Evolutionary conservation across 1,140 invertebrate species (phyloP), one percentile per base, ranked within the genome.

Genomic region (Sitophilus oryzae): DNA sequence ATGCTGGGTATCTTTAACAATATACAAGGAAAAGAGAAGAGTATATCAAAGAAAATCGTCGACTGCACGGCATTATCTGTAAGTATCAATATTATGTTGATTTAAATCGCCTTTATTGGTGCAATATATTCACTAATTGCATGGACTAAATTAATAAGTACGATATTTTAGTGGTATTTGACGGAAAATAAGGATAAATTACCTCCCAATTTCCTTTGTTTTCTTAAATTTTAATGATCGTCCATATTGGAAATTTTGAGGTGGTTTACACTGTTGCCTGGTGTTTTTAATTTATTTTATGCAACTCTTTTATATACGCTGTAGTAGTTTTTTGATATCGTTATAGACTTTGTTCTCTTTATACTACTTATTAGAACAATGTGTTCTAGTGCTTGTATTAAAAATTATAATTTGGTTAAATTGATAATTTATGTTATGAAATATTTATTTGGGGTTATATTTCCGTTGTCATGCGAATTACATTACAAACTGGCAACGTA

Each of bases 1-100:
- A 75, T 76, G 64, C 63, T 76, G 45, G 77, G 77, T 36, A 77
- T 81, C 55, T 81, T 79, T 65, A 76, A 76, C 56, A 69, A 70
- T 42, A 65, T 69, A 44, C 66, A 68, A 42, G 68, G 66, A 35
- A 70, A 65, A 45, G 69, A 71, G 4, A 69, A 64, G 35, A 71
- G 69, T 45, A 71, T 72, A 61, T 66, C 65, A 18, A 71, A 68
- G 62, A 72, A 72, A 59, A 72, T 72, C 19, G 65, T 67, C 42
- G 70, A 72, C 54, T 72, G 66, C 44, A 72, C 68, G 9, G 66
- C 67, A 45, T 54, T 74, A 37, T 64, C 72, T 67, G 73, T 74
- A 66, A 66, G 67, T 62, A 25, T 41, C 16, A 8, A 11, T 14
- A n/a, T 4, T 38, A n/a, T n/a, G n/a, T n/a, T n/a, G n/a, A n/a